Evolutionary conservation across 2,113 vertebrate species (phyloP).

Genomic region (Cnemophilus loriae): DNA sequence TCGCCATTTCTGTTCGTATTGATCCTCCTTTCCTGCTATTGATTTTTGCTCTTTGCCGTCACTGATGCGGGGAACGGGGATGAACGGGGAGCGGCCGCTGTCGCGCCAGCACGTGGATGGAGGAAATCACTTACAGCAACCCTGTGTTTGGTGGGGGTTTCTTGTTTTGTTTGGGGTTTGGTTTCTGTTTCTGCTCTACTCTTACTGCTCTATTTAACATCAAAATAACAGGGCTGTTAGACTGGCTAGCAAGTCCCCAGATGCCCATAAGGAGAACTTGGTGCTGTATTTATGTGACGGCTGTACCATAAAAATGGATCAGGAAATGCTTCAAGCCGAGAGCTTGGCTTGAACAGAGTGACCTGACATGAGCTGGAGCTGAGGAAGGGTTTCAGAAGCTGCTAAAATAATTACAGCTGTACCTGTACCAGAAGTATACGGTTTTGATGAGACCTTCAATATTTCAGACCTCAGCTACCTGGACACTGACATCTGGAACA

Average conservation of each 20-base stretch:
- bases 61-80: rapidly evolving
- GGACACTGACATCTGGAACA: not conserved
- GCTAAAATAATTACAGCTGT: not conserved
- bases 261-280: slow-evolving; percentile 22
- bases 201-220: slow-evolving; percentile 43
- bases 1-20: not conserved
- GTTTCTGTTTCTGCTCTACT: not conserved
- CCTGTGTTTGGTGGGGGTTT: not conserved
- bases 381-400: not conserved
- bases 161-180: not conserved
- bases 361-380: not conserved
- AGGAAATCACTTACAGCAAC: not conserved
- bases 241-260: slow-evolving; percentile 37
- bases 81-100: rapidly evolving
- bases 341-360: not conserved
- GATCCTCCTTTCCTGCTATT: not conserved
- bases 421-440: not conserved
- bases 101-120: rapidly evolving
- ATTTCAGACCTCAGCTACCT: not conserved
- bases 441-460: not conserved
- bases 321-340: not conserved
- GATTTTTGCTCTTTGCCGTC: not conserved
- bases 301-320: slow-evolving; percentile 33
- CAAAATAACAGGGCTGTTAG: slow-evolving; percentile 38
- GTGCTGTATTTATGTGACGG: slow-evolving; percentile 40